These are phyloP conservation scores for Paragorgia papillata DNA, from an alignment of 92 coral and sea anemone species.

Conservation along the genomic window DNA sequence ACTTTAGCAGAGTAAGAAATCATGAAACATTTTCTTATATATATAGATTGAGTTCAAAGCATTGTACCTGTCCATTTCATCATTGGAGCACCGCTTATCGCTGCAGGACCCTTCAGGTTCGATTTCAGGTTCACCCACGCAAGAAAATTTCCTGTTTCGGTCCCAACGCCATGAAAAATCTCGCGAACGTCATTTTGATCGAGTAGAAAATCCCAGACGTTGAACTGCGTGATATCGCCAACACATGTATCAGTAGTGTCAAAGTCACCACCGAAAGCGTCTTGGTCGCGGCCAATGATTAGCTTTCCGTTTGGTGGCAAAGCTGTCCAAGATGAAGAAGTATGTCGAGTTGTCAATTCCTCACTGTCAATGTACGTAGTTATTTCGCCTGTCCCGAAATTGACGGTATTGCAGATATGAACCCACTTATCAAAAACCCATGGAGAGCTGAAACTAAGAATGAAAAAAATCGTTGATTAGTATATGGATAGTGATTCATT, in stretches of 20 bases:
- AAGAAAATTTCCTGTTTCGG: constrained; percentile 21
- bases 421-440: neutral
- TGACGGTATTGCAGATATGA: neutral
- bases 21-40: too few relatives aligned
- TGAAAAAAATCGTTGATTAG: too few relatives aligned
- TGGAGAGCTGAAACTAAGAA: neutral
- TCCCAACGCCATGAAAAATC: constrained; percentile 15
- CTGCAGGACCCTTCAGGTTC: neutral
- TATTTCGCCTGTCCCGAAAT: neutral
- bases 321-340: too few relatives aligned
- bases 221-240: constrained; percentile 21
- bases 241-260: neutral
- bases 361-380: constrained; percentile 2
- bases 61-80: constrained; percentile 32
- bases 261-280: neutral
- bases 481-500: too few relatives aligned
- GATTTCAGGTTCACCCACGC: constrained; percentile 9
- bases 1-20: too few relatives aligned
- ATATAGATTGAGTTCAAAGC: too few relatives aligned
- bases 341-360: neutral
- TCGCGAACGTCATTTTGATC: neutral
- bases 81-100: neutral
- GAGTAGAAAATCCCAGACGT: constrained; percentile 25
- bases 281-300: constrained; percentile 26
- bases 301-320: neutral